A percentile compares a stretch with the other conserved stretches of the same genome.
Evolutionary conservation across 37 sponge, comb jelly and placozoan genomes (phyloP).

Genomic region (Dysidea cf. avara): DNA sequence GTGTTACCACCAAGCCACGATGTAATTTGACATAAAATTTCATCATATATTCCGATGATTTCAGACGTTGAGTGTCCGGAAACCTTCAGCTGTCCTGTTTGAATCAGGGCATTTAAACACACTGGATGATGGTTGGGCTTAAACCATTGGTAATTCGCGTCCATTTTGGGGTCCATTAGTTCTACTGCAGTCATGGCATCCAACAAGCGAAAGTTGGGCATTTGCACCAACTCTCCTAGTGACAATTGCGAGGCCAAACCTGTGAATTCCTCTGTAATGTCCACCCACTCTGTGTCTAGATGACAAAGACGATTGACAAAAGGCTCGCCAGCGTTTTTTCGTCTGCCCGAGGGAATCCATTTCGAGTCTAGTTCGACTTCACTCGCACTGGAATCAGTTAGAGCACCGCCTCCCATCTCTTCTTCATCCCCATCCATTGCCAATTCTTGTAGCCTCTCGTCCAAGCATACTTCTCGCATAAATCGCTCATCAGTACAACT

Average conservation of each 20-base stretch:
- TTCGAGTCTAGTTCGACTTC: too few species aligned
- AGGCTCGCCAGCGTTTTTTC: too few species aligned
- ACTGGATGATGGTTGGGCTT: constrained; percentile 42
- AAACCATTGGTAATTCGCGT: constrained; percentile 69
- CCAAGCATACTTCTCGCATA: too few species aligned
- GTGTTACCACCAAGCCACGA: constrained; percentile 96
- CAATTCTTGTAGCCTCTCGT: too few species aligned
- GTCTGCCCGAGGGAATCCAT: too few species aligned
- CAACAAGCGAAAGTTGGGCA: constrained; percentile 76
- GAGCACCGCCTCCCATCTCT: background rate
- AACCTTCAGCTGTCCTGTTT: constrained; percentile 48
- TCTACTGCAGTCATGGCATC: constrained; percentile 99
- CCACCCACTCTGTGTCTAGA: constrained; percentile 49
- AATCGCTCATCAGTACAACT: too few species aligned
- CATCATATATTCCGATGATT: constrained; percentile 86
- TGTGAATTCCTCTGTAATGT: constrained; percentile 52
- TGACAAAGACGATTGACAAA: background rate
- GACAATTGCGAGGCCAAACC: constrained; percentile 22
- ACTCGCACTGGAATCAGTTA: too few species aligned
- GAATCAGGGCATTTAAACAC: constrained; percentile 55
- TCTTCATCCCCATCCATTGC: background rate
- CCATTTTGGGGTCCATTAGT: constrained; percentile 93
- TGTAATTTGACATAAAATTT: constrained; percentile 81
- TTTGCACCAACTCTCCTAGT: constrained; percentile 78
- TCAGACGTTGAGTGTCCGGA: constrained; percentile 54